Evolutionary conservation across 1,140 invertebrate species (phyloP), one percentile per base, ranked within the genome.

Genomic region (Drosophila ironensis): DNA sequence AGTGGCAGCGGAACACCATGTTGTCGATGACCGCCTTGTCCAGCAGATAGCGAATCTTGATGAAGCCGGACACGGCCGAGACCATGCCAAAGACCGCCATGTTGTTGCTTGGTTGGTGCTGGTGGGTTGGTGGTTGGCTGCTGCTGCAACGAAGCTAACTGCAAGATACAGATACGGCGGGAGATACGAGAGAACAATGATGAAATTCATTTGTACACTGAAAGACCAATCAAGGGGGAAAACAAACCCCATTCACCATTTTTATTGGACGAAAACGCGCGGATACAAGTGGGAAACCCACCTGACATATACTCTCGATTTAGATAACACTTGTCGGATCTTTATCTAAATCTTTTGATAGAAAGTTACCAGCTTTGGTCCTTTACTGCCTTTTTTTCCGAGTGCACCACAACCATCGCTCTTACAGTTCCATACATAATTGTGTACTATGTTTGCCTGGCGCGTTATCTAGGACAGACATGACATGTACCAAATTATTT

Each of bases 1-100:
- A 98, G 88, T 98, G 97, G 66, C 96, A 94, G 54, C 96, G 92
- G 91, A 98, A 98, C 4, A 97, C 93, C 92, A 96, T 94, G 89
- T 97, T 97, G 91, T 98, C 97, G 75, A 97, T 97, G 57, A 95
- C 91, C 50, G 95, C 95, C 88, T 95, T 95, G 92, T 97, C 96
- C 82, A 95, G 92, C 45, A 96, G 92, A 91, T 95, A 96, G 87
- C 95, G 94, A 72, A 96, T 94, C 92, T 96, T 96, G 74, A 97
- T 92, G 90, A 96, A 96, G 90, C 95, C 94, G 91, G 95, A 95
- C 52, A 96, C 94, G 56, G 95, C 93, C 73, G 95, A 96, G 37
- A 95, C 93, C 92, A 97, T 92, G 35, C 94, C 94, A 74, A 96
- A 94, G 47, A 96, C 92, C 72, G 94, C 93, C 96, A 97, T 97